These are phyloP conservation scores for Characodon lateralis DNA, from an alignment of 2,797 vertebrate genomes.

Conservation along the genomic window DNA sequence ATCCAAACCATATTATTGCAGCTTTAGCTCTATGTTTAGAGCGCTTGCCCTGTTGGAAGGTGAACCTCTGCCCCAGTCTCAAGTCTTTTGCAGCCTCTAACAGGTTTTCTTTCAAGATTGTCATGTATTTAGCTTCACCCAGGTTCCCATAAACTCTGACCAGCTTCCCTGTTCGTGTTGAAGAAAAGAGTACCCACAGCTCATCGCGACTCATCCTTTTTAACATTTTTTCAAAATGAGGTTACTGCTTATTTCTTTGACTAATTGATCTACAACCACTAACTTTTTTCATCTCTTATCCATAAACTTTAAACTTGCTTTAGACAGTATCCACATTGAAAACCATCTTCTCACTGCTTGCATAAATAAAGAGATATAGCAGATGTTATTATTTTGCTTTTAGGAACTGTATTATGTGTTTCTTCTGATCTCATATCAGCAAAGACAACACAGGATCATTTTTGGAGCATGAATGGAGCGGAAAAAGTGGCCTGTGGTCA, in stretches of 20 bases:
- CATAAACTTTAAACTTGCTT: not conserved
- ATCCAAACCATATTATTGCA: not conserved
- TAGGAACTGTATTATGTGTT: not conserved
- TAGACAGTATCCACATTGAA: not conserved
- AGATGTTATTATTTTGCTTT: slow-evolving; percentile 2
- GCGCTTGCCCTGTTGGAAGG: not conserved
- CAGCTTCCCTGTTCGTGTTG: too few relatives aligned
- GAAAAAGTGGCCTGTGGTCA: slow-evolving; percentile 62
- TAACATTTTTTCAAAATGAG: too few relatives aligned
- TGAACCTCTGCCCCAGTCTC: not conserved
- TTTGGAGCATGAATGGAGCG: slow-evolving; percentile 62
- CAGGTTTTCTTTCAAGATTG: not conserved
- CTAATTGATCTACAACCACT: not conserved
- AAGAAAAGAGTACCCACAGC: too few relatives aligned
- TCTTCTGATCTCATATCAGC: slow-evolving; percentile 37
- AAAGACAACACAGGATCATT: slow-evolving; percentile 54
- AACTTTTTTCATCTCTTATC: not conserved
- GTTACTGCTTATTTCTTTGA: not conserved
- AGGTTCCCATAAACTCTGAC: too few relatives aligned
- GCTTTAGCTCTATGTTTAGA: not conserved
- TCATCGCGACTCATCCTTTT: too few relatives aligned
- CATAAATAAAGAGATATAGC: not conserved
- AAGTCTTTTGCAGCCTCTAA: not conserved
- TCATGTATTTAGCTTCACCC: not conserved
- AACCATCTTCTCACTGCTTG: not conserved